Conservation (phyloP, 2,797 vertebrate genomes). For the Cercopithecus neglectus region DNA sequence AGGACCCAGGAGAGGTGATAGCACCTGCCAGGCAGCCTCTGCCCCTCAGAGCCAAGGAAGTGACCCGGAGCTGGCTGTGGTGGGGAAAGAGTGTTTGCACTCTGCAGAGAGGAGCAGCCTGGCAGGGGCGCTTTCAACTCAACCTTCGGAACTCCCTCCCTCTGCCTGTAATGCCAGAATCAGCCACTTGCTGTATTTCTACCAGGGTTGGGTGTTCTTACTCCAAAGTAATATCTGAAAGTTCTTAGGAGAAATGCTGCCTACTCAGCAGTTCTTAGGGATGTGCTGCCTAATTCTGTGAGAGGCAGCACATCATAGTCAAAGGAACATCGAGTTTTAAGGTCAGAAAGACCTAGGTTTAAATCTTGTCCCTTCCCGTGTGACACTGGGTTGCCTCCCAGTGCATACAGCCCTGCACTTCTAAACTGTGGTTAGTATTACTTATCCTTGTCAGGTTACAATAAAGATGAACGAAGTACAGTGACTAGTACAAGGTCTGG, state of each 20-base stretch:
- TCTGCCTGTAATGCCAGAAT: not conserved
- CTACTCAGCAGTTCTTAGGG: not conserved
- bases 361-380: not conserved
- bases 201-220: too few species aligned
- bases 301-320: not conserved
- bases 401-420: not conserved
- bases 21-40: too few species aligned
- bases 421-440: not conserved
- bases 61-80: not conserved
- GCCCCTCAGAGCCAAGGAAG: not conserved
- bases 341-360: not conserved
- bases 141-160: accelerated
- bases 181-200: not conserved
- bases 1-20: too few species aligned
- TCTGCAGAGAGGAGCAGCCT: not conserved
- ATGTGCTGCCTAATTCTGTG: not conserved
- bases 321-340: not conserved
- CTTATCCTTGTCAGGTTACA: not conserved
- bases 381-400: not conserved
- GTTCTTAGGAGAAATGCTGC: not conserved
- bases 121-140: not conserved
- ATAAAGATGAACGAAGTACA: not conserved
- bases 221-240: not conserved
- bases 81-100: accelerated
- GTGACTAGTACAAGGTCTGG: not conserved